A percentile compares a stretch with the other conserved stretches of the same genome.
phyloP scores from a whole-genome alignment of 2,888 invertebrate genomes.

The Lycia hirtaria region DNA sequence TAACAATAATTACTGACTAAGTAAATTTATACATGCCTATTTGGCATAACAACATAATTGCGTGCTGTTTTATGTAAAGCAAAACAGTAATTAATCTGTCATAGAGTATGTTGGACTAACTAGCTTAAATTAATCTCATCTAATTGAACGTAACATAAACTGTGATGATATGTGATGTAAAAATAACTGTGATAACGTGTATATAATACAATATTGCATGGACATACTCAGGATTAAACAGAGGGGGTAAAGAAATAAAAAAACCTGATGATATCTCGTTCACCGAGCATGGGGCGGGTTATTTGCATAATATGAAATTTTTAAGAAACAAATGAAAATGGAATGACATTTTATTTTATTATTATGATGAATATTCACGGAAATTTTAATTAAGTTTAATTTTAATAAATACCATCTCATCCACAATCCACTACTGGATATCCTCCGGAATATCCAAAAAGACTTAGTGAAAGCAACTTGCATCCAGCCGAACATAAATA shows the following conservation, averaged over 20 bases:
- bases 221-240: not conserved
- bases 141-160: slow-evolving; percentile 1
- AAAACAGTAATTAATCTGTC: slow-evolving; percentile 5
- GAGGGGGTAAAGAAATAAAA: not conserved
- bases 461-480: no score
- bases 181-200: not conserved
- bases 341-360: no score
- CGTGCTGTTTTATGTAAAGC: not conserved
- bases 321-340: no score
- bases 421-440: no score
- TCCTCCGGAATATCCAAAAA: no score
- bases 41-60: not conserved
- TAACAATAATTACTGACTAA: not conserved
- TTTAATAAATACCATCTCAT: no score
- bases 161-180: not conserved
- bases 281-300: no score
- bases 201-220: not conserved
- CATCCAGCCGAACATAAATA: no score
- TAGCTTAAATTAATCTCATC: slow-evolving; percentile 1
- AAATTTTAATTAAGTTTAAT: no score
- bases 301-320: no score
- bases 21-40: not conserved
- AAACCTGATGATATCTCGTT: no score
- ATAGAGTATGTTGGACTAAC: not conserved
- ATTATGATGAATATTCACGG: no score